Conservation (phyloP, 2,113 vertebrate genomes). For the Heptranchias perlo region DNA sequence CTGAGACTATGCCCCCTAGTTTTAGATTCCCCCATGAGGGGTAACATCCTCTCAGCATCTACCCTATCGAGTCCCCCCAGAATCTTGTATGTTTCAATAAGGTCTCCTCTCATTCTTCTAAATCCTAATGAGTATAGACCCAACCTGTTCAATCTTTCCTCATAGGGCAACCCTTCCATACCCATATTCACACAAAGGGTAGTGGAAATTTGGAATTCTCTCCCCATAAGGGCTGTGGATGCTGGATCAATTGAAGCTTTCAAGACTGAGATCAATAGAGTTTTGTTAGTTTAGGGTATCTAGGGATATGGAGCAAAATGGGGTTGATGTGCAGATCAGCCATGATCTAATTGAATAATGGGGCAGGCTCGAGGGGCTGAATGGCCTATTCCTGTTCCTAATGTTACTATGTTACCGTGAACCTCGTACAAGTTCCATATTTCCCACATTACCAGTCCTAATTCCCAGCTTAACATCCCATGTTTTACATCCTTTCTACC, state of each 20-base stretch:
- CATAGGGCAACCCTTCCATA: too few species aligned
- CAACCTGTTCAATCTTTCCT: too few species aligned
- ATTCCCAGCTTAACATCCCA: not conserved
- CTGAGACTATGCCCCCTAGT: too few species aligned
- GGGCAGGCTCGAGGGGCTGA: not conserved
- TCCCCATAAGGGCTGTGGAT: not conserved
- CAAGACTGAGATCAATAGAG: not conserved
- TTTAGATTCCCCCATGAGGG: too few species aligned
- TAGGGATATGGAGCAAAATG: not conserved
- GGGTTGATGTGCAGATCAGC: not conserved
- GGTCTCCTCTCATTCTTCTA: too few species aligned
- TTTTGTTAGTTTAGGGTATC: not conserved
- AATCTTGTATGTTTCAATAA: too few species aligned
- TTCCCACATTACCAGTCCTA: not conserved
- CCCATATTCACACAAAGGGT: not conserved
- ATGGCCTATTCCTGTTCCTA: not conserved
- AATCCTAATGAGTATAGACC: too few species aligned
- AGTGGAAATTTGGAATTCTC: not conserved
- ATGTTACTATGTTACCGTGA: not conserved
- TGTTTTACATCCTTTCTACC: not conserved
- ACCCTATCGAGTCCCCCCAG: too few species aligned
- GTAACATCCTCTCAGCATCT: too few species aligned
- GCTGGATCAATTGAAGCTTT: not conserved
- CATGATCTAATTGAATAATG: not conserved
- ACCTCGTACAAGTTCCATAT: not conserved